Evolutionary conservation across 2,888 invertebrate genomes (phyloP).

Genomic region (Venusia cambrica): DNA sequence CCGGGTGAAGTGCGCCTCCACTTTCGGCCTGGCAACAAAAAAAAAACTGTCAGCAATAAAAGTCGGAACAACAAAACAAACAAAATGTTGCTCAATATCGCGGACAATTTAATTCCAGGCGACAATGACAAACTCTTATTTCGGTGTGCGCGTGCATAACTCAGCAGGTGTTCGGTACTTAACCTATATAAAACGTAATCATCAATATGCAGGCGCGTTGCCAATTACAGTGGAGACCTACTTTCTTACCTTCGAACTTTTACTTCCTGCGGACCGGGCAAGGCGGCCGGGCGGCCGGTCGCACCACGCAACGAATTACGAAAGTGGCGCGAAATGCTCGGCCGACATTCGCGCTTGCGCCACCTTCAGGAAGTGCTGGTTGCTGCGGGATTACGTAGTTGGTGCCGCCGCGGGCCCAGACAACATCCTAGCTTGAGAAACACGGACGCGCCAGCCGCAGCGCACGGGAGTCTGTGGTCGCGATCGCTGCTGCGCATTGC

Average conservation of each 20-base stretch:
- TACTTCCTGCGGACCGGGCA: conserved; percentile 79
- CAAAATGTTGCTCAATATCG: conserved; percentile 3
- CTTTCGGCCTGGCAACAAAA: too few species aligned
- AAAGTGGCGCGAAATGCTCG: conserved; percentile 80
- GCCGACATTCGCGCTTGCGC: conserved; percentile 80
- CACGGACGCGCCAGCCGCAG: conserved; percentile 26
- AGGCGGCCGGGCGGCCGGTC: conserved; percentile 59
- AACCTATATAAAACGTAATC: conserved; percentile 62
- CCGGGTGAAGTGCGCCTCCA: too few species aligned
- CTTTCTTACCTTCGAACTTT: conserved; percentile 82
- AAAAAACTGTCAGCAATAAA: conserved; percentile 29
- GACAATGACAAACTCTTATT: conserved; percentile 13
- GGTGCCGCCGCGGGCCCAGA: conserved; percentile 43
- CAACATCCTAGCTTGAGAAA: conserved; percentile 54
- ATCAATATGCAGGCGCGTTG: conserved; percentile 77
- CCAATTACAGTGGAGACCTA: conserved; percentile 79
- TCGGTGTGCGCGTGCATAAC: conserved; percentile 16
- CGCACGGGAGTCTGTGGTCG: conserved; percentile 49
- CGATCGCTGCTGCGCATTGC: conserved; percentile 34
- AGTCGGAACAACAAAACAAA: conserved; percentile 15
- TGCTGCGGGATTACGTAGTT: conserved; percentile 75
- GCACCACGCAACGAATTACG: conserved; percentile 79
- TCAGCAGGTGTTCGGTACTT: conserved; percentile 47
- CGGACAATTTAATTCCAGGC: not conserved
- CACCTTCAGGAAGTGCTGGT: conserved; percentile 79